Percentiles rank a stretch among this genome's conserved stretches.
Evolutionary conservation across 2,797 vertebrate species (phyloP).

Genomic region (Tragelaphus oryx): DNA sequence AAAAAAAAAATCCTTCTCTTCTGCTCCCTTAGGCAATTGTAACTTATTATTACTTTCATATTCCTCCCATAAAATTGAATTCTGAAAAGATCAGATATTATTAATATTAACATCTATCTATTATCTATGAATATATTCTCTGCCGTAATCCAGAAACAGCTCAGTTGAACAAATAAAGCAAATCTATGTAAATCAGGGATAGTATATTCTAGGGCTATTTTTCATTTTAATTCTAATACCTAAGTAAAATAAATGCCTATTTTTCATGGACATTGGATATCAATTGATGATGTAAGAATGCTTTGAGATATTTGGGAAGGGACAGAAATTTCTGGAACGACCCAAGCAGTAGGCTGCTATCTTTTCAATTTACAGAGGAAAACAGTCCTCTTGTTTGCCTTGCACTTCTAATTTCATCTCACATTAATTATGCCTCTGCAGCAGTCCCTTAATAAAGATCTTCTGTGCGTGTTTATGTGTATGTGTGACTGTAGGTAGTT

Average conservation of each 20-base stretch:
- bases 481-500: background rate
- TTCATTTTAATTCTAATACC: background rate
- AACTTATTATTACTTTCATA: background rate
- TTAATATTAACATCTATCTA: background rate
- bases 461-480: background rate
- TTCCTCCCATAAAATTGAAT: background rate
- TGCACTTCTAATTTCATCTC: background rate
- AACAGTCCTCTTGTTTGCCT: background rate
- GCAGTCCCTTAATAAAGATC: background rate
- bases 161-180: background rate
- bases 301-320: background rate
- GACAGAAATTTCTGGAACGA: background rate
- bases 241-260: background rate
- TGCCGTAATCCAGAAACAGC: background rate
- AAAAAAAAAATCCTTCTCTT: background rate
- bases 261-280: background rate
- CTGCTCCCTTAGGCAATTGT: background rate
- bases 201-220: background rate
- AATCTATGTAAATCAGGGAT: background rate
- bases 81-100: background rate
- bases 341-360: background rate
- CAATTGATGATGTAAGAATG: background rate
- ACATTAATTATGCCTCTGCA: background rate
- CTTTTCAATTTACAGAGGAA: background rate
- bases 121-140: background rate